Evolutionary conservation across 2,113 vertebrate species (phyloP).

Genomic region (Casuarius casuarius): DNA sequence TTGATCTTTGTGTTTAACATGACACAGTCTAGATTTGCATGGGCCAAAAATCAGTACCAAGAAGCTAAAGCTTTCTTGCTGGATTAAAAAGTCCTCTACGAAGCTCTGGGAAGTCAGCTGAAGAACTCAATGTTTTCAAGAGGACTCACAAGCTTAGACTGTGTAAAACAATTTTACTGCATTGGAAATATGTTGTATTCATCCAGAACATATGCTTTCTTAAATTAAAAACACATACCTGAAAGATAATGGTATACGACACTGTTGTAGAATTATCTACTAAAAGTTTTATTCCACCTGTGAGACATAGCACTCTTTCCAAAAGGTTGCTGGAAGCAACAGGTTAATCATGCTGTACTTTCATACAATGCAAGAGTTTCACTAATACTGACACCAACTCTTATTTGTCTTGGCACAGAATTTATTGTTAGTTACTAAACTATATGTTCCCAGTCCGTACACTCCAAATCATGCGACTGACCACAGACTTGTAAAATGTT

Average conservation of each 20-base stretch:
- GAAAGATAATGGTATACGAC: not conserved
- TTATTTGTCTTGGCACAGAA: not conserved
- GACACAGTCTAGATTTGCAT: too few relatives aligned
- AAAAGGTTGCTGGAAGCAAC: not conserved
- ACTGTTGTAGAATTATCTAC: not conserved
- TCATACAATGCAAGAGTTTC: fast-evolving
- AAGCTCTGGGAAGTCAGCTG: too few relatives aligned
- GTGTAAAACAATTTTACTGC: too few relatives aligned
- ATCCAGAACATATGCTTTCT: too few relatives aligned
- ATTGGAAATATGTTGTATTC: too few relatives aligned
- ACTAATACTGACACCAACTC: not conserved
- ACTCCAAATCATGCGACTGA: not conserved
- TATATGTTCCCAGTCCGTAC: fast-evolving
- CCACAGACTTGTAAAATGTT: not conserved
- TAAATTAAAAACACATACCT: not conserved
- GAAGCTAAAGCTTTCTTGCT: too few relatives aligned
- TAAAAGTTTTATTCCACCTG: not conserved
- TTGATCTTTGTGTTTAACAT: not conserved
- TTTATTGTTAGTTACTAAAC: not conserved
- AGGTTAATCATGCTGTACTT: not conserved
- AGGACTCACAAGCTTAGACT: too few relatives aligned
- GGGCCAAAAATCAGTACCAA: too few relatives aligned
- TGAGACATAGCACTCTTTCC: not conserved
- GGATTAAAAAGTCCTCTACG: too few relatives aligned
- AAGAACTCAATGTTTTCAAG: too few relatives aligned